Evolutionary conservation across 2,113 vertebrate species (phyloP).

Genomic region (Cricetomys ansorgei): DNA sequence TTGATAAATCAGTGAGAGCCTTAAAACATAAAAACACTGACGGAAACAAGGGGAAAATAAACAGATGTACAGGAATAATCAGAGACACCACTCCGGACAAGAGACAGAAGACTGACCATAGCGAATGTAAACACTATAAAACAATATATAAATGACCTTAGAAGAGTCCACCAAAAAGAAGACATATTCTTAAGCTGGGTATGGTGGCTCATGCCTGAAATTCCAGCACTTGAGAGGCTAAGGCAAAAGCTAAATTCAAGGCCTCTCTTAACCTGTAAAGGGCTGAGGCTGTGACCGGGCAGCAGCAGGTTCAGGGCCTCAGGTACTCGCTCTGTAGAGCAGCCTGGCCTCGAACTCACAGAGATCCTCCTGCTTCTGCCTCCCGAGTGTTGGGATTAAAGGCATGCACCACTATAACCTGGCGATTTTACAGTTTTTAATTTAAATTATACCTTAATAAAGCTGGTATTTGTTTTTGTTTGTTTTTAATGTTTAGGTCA

Average conservation of each 20-base stretch:
- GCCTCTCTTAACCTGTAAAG: neutral
- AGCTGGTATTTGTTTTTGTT: neutral
- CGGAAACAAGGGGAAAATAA: neutral
- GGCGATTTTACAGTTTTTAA: neutral
- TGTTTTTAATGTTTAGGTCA: neutral
- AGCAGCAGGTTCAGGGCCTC: neutral
- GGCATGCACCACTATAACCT: no score
- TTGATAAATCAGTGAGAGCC: neutral
- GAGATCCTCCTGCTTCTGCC: no score
- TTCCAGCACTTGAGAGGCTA: neutral
- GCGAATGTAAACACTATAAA: neutral
- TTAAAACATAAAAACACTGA: neutral
- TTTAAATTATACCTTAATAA: neutral
- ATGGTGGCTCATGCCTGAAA: neutral
- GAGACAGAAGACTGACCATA: neutral
- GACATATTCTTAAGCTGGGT: neutral
- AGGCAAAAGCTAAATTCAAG: neutral
- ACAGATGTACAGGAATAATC: neutral
- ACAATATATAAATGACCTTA: neutral
- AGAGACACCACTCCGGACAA: neutral
- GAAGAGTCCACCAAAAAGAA: neutral
- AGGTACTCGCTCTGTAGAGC: no score
- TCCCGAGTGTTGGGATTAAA: no score
- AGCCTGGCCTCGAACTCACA: no score
- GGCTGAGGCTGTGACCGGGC: neutral